A percentile compares a stretch with the other conserved stretches of the same genome.
These are phyloP conservation scores for Scaptomyza cyrtandrae DNA, from an alignment of 2,888 invertebrate species.

Conservation along the genomic window DNA sequence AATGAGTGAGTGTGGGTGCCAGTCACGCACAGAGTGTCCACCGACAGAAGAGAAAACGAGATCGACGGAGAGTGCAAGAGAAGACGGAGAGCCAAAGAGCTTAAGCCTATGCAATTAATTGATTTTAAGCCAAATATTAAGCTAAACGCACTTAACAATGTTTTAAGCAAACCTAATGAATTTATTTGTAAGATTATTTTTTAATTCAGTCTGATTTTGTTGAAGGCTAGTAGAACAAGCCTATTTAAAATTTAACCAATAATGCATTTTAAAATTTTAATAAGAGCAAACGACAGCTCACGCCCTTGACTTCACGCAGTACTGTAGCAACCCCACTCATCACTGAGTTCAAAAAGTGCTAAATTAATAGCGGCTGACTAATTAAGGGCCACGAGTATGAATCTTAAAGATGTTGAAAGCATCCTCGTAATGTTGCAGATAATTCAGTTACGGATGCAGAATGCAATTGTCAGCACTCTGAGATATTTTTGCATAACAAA, in stretches of 20 bases:
- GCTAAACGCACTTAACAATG: not conserved
- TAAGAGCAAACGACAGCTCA: constrained; percentile 6
- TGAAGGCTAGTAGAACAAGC: not conserved
- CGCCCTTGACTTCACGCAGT: constrained; percentile 25
- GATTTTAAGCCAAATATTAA: not conserved
- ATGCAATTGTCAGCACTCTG: constrained; percentile 24
- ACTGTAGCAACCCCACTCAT: constrained; percentile 5
- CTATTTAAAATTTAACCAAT: not conserved
- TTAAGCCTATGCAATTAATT: not conserved
- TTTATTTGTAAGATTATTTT: not conserved
- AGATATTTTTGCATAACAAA: constrained; percentile 67
- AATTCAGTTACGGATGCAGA: constrained; percentile 25
- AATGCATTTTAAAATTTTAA: not conserved
- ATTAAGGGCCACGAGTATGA: constrained; percentile 22
- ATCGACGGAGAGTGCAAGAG: not conserved
- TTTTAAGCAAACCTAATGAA: not conserved
- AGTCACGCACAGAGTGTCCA: not conserved
- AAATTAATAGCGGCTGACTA: constrained; percentile 28
- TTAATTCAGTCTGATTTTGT: not conserved
- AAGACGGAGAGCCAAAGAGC: constrained; percentile 3
- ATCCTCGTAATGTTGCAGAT: constrained; percentile 1
- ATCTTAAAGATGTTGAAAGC: not conserved
- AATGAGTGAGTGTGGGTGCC: constrained; percentile 33
- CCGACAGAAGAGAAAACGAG: constrained; percentile 7
- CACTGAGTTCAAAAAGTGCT: constrained; percentile 34